Evolutionary conservation across 23 tunicate species (phyloP), one percentile per base, ranked within the genome.

Genomic region (Botrylloides violaceus): DNA sequence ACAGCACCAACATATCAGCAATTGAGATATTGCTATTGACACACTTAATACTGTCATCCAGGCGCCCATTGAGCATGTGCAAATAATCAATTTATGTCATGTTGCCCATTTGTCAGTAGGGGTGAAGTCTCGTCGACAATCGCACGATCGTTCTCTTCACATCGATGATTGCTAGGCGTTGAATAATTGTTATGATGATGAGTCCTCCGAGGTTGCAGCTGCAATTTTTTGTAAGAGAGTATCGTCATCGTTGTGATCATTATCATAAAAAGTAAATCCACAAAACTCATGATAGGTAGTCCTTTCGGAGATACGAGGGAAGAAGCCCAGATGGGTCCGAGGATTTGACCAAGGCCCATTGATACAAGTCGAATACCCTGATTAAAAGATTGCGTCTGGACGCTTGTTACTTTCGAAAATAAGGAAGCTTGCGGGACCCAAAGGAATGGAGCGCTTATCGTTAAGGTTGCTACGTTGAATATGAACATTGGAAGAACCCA

Each of bases 401-500:
- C 26, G n/a, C 57, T 68, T 37, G 74, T 68, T 9, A 68, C 57
- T 68, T 68, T 68, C 35, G 74, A 68, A 68, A 68, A 68, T 43
- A 68, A 68, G 4, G 74, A 37, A 7, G 74, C 74, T 19, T 68
- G 74, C 4, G 74, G 57, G 0, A 68, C 74, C 74, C 74, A 68
- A n/a, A 25, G 20, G n/a, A 36, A 68, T 6, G 74, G 74, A 18
- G 36, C 29, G 1, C 56, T 36, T 21, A 24, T 36, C 35, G 74
- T 68, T 28, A 68, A 39, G 26, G 36, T 0, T 21, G 1, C 59
- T 35, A 36, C 47, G 1, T 15, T 43, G 36, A 68, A 21, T 23
- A 38, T 36, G 28, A 36, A 68, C n/a, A 68, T 19, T 23, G 74
- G 74, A 9, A 68, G 74, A 5, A 68, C 15, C 74, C 74, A 68